Percentiles rank a stretch among this genome's conserved stretches.
Conservation (phyloP, 1,140 invertebrate genomes). For the Drosophila guanche region DNA sequence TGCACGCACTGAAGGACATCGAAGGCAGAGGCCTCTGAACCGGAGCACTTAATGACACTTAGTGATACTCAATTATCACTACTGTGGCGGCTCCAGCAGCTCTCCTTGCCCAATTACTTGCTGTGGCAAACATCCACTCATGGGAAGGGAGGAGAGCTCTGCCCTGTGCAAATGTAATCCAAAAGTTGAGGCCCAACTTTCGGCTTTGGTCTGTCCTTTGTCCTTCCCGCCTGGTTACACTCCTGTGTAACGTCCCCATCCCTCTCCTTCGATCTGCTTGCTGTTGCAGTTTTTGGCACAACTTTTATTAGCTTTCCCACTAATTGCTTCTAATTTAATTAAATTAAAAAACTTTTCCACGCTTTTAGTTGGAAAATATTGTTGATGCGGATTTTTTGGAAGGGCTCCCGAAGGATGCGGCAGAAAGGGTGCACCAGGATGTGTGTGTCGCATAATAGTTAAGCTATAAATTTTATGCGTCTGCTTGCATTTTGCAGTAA, state of each 20-base stretch:
- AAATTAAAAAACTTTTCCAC: constrained; percentile 77
- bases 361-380: constrained; percentile 77
- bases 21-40: constrained; percentile 7
- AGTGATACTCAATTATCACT: constrained; percentile 80
- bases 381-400: constrained; percentile 48
- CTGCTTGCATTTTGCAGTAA: constrained; percentile 74
- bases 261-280: constrained; percentile 32
- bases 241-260: neutral
- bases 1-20: constrained; percentile 36
- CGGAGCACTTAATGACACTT: constrained; percentile 76
- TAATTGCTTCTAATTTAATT: constrained; percentile 83
- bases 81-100: neutral
- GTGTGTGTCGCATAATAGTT: constrained; percentile 70
- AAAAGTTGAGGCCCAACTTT: constrained; percentile 38
- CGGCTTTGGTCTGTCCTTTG: no score
- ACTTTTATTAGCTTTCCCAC: constrained; percentile 79
- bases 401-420: neutral
- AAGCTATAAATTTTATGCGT: constrained; percentile 79
- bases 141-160: neutral
- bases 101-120: constrained; percentile 72
- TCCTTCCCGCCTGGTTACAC: no score
- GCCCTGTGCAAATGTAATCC: constrained; percentile 23
- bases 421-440: constrained; percentile 14
- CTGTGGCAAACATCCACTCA: constrained; percentile 1
- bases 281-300: constrained; percentile 62